These are phyloP conservation scores for Bucorvus abyssinicus DNA, from an alignment of 2,797 vertebrate species.

Conservation along the genomic window DNA sequence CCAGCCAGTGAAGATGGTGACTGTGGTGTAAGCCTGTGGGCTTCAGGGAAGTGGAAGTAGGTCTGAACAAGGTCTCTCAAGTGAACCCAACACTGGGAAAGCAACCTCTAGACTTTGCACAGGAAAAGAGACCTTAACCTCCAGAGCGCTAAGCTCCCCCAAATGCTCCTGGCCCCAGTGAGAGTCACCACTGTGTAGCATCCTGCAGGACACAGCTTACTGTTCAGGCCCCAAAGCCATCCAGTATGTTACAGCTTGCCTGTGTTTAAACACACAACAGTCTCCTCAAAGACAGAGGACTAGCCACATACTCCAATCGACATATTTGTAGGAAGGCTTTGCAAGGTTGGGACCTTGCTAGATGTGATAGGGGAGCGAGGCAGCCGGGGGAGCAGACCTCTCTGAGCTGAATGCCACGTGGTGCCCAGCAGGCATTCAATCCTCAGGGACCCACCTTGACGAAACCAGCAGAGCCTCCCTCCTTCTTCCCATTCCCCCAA, in stretches of 20 bases:
- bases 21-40: not conserved
- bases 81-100: not conserved
- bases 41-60: not conserved
- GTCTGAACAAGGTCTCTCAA: not conserved
- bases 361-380: not conserved
- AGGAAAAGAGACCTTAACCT: not conserved
- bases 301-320: not conserved
- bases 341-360: not conserved
- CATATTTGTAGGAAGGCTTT: not conserved
- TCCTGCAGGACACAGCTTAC: not conserved
- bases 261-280: not conserved
- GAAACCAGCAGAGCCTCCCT: not conserved
- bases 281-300: not conserved
- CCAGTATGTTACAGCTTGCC: not conserved
- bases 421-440: not conserved
- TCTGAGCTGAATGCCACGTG: accelerated
- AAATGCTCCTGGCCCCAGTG: not conserved
- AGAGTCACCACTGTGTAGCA: not conserved
- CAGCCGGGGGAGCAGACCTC: not conserved
- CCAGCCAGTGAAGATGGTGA: not conserved
- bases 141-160: not conserved
- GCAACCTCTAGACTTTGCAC: not conserved
- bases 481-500: not conserved
- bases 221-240: not conserved
- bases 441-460: not conserved